Evolutionary conservation across 2,888 invertebrate genomes (phyloP).

Genomic region (Empis stercorea): DNA sequence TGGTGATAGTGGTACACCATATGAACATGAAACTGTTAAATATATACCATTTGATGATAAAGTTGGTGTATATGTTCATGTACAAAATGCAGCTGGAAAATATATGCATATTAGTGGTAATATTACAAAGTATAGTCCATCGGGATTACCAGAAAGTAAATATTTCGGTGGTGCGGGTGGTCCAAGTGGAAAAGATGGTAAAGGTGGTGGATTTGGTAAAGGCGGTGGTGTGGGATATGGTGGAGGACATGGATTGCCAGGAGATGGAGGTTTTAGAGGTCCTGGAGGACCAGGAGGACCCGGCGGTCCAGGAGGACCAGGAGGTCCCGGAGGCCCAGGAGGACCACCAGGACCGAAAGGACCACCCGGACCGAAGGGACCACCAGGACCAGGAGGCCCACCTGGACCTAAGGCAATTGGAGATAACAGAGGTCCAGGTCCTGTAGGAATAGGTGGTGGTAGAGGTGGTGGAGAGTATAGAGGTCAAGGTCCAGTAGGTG

Average conservation of each 20-base stretch:
- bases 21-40: background rate
- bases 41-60: background rate
- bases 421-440: background rate
- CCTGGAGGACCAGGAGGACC: slow-evolving; percentile 27
- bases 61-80: background rate
- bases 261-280: no score
- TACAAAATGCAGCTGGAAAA: background rate
- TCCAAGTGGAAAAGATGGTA: slow-evolving; percentile 17
- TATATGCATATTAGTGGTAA: background rate
- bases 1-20: background rate
- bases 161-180: background rate
- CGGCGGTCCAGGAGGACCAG: slow-evolving; percentile 20
- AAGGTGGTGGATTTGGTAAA: slow-evolving; percentile 24
- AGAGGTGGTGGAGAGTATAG: background rate
- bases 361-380: no score
- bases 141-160: background rate
- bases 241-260: slow-evolving; percentile 20
- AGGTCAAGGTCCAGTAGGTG: background rate
- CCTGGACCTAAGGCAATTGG: background rate
- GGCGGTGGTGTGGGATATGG: slow-evolving; percentile 20
- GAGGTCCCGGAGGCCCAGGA: slow-evolving; percentile 29
- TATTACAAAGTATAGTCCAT: background rate
- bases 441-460: background rate
- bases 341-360: slow-evolving; percentile 1
- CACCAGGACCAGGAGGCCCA: background rate